Base-by-base conservation (phyloP, 2,113 vertebrate genomes). In the Burhinus bistriatus region DNA sequence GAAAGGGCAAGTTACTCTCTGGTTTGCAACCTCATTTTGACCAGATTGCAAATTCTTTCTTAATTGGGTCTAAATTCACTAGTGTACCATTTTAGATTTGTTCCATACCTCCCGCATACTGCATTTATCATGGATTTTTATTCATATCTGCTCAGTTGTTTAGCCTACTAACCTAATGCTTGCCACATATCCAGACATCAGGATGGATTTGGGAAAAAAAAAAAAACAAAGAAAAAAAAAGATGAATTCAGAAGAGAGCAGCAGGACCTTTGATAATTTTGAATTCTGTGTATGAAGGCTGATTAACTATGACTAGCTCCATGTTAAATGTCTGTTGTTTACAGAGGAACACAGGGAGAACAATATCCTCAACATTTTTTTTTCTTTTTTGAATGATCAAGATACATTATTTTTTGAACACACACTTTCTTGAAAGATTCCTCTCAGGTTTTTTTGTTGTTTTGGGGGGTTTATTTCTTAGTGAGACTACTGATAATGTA, bases 21-120 rank as follows among this genome's bases (percentile, higher is more conserved):
- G 66, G 87, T 96, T 83, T 96, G 70, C 57, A 87, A 52, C 72
- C 32, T 96, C 71, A 81, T 92, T 96, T 97, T 97, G 71, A 64
- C 75, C 88, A 97, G 94, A 92, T 95, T 98, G 87, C 42, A 97
- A 84, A 95, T 95, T 97, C 76, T 95, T 90, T 96, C 83, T 94
- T 97, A 92, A 97, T 87, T 91, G 76, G 30, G 30, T 93, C 54
- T 90, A 71, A 97, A 96, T 93, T 96, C 70, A 6, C 85, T 89
- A 82, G 82, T 83, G 69, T 49, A 44, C 69, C 44, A 79, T 86
- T 93, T 88, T 84, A 89, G 70, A 94, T 94, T 89, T 81, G 80
- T 90, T 95, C 73, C 49, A 52, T 85, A 90, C 68, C 70, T 96
- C 75, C 83, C 75, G 55, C 72, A 83, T 77, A 83, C 68, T 87